Evolutionary conservation across 92 coral and sea anemone genomes (phyloP), one percentile per base, ranked within the genome.

Genomic region (Heliopora coerulea): DNA sequence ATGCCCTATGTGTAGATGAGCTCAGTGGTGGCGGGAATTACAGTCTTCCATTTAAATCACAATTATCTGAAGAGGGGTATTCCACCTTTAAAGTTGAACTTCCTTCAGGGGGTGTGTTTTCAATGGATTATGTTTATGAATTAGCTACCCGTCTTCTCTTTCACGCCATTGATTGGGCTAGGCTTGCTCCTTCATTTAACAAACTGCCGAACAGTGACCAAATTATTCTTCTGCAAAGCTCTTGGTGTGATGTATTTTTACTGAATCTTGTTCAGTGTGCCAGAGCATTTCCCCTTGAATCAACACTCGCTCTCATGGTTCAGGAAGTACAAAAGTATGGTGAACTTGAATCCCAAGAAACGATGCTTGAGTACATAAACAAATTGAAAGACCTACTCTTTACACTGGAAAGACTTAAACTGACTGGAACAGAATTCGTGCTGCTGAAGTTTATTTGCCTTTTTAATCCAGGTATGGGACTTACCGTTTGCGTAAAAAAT

Each of bases 111-210:
- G 84, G 86, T 27, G 59, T 81, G 12, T 74, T 90, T 31, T 87
- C 96, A 30, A 95, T 95, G 99, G 99, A 95, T 24, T 95, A 95
- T 61, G 87, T 95, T 65, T 88, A 95, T 68, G 99, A 95, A 67
- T 81, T 95, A 67, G 99, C 99, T 59, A 95, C 99, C 17, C 85
- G 99, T 32, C 99, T 95, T 32, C 86, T 95, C 72, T 95, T 95
- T 56, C 87, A 88, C 10, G 85, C 99, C 11, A 87, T 95, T 18
- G 99, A 95, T 56, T 95, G 99, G 99, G 79, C 88, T 32, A 82
- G 91, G 56, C 86, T 90, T 50, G 83, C 91, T 8, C 86, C 81
- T 32, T 82, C 88, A 7, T 95, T 95, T 63, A 82, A 88, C 39
- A 79, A 82, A 46, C 89, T 95, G 56, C 82, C 73, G 28, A 87